phyloP scores from a whole-genome alignment of 2,797 vertebrate species.

The Mormyrus hasselquistii region DNA sequence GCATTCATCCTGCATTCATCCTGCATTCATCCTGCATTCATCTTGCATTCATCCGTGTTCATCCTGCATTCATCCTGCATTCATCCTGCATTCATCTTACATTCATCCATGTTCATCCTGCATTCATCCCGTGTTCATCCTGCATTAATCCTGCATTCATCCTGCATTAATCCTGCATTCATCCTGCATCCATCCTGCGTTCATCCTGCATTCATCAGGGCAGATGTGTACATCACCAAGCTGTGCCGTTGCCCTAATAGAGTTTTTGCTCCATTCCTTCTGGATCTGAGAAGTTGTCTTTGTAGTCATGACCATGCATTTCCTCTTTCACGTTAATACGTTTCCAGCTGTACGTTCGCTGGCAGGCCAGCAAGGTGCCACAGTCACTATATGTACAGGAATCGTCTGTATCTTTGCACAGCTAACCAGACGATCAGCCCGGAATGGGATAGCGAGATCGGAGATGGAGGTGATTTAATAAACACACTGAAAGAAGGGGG shows the following conservation, averaged over 20 bases:
- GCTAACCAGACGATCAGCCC: not conserved
- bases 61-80: too few species aligned
- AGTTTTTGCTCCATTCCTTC: not conserved
- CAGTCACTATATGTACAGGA: not conserved
- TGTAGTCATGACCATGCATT: not conserved
- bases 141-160: too few species aligned
- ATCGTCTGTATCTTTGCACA: not conserved
- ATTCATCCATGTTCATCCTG: too few species aligned
- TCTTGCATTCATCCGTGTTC: too few species aligned
- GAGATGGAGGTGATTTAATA: not conserved
- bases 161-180: too few species aligned
- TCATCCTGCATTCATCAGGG: not conserved
- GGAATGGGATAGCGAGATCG: not conserved
- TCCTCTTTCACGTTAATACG: not conserved
- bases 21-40: too few species aligned
- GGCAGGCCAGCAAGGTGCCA: not conserved
- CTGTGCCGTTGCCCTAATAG: not conserved
- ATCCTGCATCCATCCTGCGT: too few species aligned
- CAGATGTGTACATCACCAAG: not conserved
- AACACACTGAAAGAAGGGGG: not conserved
- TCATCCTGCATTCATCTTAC: too few species aligned
- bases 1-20: too few species aligned
- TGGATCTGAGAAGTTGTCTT: not conserved
- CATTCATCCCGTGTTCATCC: too few species aligned
- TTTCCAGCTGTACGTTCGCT: not conserved